These are phyloP conservation scores for Achroia grisella DNA, from an alignment of 1,140 invertebrate species.

Conservation along the genomic window DNA sequence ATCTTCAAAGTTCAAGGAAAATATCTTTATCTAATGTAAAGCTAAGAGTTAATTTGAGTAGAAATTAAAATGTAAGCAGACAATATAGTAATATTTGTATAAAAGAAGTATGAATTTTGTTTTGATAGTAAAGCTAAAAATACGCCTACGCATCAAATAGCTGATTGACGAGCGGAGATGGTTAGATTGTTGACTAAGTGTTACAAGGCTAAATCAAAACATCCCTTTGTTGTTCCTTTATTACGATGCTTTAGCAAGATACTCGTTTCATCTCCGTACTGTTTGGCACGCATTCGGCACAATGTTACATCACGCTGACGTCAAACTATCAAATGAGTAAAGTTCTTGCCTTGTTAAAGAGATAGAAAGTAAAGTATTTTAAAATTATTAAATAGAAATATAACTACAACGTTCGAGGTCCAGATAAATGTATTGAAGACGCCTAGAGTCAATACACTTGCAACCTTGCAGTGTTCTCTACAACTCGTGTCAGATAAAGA, in stretches of 20 bases:
- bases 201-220: no score
- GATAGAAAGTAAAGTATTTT: background rate
- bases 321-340: constrained; percentile 51
- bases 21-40: no score
- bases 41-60: no score
- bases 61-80: no score
- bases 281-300: constrained; percentile 45
- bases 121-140: no score
- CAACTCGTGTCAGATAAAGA: constrained; percentile 66
- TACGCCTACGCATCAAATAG: no score
- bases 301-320: constrained; percentile 59
- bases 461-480: constrained; percentile 70
- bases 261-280: constrained; percentile 28
- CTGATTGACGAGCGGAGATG: no score
- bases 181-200: no score
- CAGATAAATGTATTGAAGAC: constrained; percentile 60
- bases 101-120: no score
- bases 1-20: no score
- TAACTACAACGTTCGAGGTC: constrained; percentile 44
- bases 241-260: constrained; percentile 15
- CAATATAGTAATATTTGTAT: no score
- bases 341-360: constrained; percentile 18
- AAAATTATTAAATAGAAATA: constrained; percentile 30
- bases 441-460: constrained; percentile 66
- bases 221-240: no score